Evolutionary conservation across 2,113 vertebrate genomes (phyloP).

Genomic region (Carassius carassius): DNA sequence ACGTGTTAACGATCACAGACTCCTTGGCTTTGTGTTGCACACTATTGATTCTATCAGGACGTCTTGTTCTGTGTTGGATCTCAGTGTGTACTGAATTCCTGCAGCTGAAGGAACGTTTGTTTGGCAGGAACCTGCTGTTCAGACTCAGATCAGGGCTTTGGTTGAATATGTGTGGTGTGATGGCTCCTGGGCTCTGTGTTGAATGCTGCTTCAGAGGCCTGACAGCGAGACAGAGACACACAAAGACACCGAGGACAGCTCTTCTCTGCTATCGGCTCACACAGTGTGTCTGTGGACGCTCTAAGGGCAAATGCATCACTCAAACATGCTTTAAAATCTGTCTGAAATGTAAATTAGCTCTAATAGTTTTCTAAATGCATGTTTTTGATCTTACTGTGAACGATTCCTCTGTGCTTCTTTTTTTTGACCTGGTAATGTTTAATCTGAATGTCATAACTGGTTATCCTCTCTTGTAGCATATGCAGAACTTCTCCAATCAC

Average conservation of each 20-base stretch:
- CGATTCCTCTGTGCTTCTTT: neutral
- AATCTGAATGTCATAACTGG: neutral
- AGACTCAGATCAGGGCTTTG: constrained; percentile 17
- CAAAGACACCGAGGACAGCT: neutral
- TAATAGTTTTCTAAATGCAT: neutral
- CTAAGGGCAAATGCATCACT: neutral
- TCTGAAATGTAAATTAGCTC: neutral
- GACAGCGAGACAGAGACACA: neutral
- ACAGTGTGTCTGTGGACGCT: neutral
- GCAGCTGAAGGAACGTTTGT: neutral
- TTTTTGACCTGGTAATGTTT: neutral
- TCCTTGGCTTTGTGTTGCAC: neutral
- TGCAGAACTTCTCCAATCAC: neutral
- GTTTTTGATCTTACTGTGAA: neutral
- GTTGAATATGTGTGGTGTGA: neutral
- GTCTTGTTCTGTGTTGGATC: neutral
- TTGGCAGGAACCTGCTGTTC: neutral
- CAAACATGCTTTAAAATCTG: neutral
- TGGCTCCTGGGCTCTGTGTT: neutral
- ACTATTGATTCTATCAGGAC: neutral
- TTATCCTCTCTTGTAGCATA: neutral
- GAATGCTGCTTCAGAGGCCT: neutral
- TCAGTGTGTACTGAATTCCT: neutral
- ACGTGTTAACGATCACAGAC: neutral
- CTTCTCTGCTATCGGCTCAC: neutral